A percentile compares a stretch with the other conserved stretches of the same genome.
Evolutionary conservation across 2,888 invertebrate species (phyloP).

Genomic region (Epirrhoe alternata): DNA sequence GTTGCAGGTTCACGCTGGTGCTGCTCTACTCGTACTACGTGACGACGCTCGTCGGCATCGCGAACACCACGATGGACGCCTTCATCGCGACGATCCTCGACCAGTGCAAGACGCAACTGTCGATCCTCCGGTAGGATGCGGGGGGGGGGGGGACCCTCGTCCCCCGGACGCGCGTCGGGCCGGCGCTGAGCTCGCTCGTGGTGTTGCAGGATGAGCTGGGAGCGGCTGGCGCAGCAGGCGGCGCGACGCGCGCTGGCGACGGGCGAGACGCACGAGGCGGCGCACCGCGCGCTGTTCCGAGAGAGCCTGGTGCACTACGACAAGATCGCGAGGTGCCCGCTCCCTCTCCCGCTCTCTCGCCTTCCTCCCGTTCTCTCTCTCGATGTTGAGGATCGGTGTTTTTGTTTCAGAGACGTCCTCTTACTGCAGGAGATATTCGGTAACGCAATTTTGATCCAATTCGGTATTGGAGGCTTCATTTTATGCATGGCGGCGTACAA

Average conservation of each 20-base stretch:
- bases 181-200: background rate
- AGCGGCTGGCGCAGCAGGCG: slow-evolving; percentile 56
- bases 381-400: background rate
- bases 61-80: slow-evolving; percentile 81
- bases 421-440: slow-evolving; percentile 69
- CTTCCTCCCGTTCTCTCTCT: background rate
- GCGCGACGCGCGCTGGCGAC: slow-evolving; percentile 25
- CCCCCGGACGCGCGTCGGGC: too few species aligned
- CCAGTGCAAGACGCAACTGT: slow-evolving; percentile 71
- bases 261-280: slow-evolving; percentile 44
- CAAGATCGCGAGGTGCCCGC: slow-evolving; percentile 63
- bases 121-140: slow-evolving; percentile 58
- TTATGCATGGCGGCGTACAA: slow-evolving; percentile 79
- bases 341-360: slow-evolving; percentile 15
- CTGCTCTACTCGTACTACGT: slow-evolving; percentile 72
- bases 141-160: background rate
- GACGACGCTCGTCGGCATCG: slow-evolving; percentile 74
- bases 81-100: slow-evolving; percentile 72
- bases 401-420: slow-evolving; percentile 53
- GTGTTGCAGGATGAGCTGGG: slow-evolving; percentile 60
- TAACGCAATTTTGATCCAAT: slow-evolving; percentile 69
- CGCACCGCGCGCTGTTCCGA: slow-evolving; percentile 52
- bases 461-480: slow-evolving; percentile 76
- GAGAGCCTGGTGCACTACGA: slow-evolving; percentile 63
- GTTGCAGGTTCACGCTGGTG: slow-evolving; percentile 60